A percentile compares a stretch with the other conserved stretches of the same genome.
Conservation (phyloP, 1,140 invertebrate genomes). For the Macrosteles quadrilineatus region DNA sequence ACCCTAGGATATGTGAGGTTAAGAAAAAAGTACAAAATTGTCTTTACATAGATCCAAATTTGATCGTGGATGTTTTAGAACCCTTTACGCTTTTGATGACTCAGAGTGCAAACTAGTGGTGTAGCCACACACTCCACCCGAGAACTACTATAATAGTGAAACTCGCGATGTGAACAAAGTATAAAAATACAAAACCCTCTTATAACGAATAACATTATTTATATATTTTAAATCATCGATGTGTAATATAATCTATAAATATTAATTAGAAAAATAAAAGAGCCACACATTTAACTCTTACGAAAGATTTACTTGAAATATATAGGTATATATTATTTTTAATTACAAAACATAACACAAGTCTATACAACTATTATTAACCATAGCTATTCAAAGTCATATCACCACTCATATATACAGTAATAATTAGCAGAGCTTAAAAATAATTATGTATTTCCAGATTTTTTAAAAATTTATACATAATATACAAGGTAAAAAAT, state of each 20-base stretch:
- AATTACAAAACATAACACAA: constrained; percentile 6
- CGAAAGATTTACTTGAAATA: constrained; percentile 22
- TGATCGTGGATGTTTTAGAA: background rate
- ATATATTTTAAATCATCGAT: constrained; percentile 16
- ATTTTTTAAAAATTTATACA: too few relatives aligned
- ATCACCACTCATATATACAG: background rate
- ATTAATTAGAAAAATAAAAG: constrained; percentile 7
- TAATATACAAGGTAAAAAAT: too few relatives aligned
- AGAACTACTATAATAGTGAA: too few relatives aligned
- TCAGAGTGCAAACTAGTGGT: background rate
- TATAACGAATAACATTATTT: background rate
- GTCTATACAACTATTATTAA: background rate
- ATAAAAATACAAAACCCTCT: constrained; percentile 20
- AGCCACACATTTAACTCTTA: background rate
- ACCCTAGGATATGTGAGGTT: background rate
- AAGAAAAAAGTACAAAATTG: constrained; percentile 11
- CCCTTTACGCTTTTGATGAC: constrained; percentile 20
- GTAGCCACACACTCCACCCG: too few relatives aligned
- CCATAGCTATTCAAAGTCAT: background rate
- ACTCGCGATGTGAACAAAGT: constrained; percentile 2
- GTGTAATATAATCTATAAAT: background rate
- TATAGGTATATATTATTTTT: background rate
- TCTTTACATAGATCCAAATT: background rate
- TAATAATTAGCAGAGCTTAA: background rate
- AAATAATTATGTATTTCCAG: too few relatives aligned